phyloP scores from a whole-genome alignment of 1,140 invertebrate species.

The Homarus americanus region DNA sequence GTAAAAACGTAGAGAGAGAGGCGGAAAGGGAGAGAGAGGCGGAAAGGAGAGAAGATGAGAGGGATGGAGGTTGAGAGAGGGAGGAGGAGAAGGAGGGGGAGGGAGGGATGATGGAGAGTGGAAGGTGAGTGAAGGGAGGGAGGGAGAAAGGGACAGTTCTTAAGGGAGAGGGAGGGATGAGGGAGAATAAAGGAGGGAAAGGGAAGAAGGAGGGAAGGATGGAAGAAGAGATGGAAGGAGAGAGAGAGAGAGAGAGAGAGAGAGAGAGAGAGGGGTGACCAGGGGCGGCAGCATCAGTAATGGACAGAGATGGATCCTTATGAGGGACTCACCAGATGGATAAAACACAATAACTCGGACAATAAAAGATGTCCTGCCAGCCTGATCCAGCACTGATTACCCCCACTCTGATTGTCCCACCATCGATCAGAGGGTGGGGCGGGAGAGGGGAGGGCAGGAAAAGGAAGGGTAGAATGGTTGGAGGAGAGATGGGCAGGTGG shows the following conservation, averaged over 20 bases:
- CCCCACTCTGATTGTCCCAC: constrained; percentile 35
- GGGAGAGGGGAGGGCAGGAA: not conserved
- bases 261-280: not conserved
- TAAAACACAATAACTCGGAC: constrained; percentile 54
- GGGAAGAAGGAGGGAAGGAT: not conserved
- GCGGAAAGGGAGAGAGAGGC: not conserved
- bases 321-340: constrained; percentile 45
- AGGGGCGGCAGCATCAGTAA: constrained; percentile 22
- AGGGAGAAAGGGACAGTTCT: not conserved
- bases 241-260: constrained; percentile 39
- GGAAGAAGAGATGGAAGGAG: constrained; percentile 15
- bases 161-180: not conserved
- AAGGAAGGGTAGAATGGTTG: not conserved
- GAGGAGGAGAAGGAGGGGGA: not conserved
- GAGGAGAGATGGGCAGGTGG: not conserved
- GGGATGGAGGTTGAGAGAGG: not conserved
- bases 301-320: constrained; percentile 55
- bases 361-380: constrained; percentile 55
- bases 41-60: not conserved
- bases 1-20: not conserved
- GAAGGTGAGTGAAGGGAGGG: not conserved
- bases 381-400: constrained; percentile 62
- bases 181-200: not conserved
- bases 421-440: constrained; percentile 18
- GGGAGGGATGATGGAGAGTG: not conserved